Base-by-base conservation (phyloP, 37 sponge, comb jelly and placozoan species). In the Haliclona indistincta region DNA sequence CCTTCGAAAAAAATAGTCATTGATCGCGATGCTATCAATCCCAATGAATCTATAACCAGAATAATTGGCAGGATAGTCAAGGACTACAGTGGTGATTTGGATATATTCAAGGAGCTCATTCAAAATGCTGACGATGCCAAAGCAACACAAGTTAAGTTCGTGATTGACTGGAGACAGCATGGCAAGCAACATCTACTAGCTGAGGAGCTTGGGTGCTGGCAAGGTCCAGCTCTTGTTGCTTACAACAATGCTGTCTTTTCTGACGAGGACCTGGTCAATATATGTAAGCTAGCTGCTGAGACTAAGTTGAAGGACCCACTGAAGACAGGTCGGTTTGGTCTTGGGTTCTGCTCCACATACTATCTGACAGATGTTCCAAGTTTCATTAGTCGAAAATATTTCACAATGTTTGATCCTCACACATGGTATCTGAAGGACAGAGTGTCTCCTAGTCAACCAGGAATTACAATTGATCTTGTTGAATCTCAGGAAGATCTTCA, bases 121-220 rank as follows among this genome's bases (percentile, higher is more conserved):
- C 94, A 93, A 67, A 93, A 93, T 89, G 94, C 94, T 62, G 94
- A 93, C 68, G 94, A 93, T 85, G 94, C 94, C 22, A 63, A 63
- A 30, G 94, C 94, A 8, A 81, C 64, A 19, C 64, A 86, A 45
- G 78, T 93, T 30, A 85, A 85, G 68, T 85, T 93, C 66, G 65
- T 93, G 4, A 55, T 93, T 26, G 89, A 93, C 62, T 85, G 89
- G 89, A 63, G 86, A 53, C 55, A 77, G 20, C 78, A 88, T 51
- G 73, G 86, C 1, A 52, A n/a, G 44, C 28, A n/a, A 28, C 68
- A 71, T 19, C 61, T 93, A 1, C 23, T 93, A 30, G 32, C 71
- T 6, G 55, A 68, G 2, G 89, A 84, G 20, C 71, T 93, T 72
- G 77, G 62, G 35, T 64, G 76, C 25, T 93, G 94, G 88, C 94